These are phyloP conservation scores for Cnemophilus loriae DNA, from an alignment of 2,113 vertebrate species.

Conservation along the genomic window DNA sequence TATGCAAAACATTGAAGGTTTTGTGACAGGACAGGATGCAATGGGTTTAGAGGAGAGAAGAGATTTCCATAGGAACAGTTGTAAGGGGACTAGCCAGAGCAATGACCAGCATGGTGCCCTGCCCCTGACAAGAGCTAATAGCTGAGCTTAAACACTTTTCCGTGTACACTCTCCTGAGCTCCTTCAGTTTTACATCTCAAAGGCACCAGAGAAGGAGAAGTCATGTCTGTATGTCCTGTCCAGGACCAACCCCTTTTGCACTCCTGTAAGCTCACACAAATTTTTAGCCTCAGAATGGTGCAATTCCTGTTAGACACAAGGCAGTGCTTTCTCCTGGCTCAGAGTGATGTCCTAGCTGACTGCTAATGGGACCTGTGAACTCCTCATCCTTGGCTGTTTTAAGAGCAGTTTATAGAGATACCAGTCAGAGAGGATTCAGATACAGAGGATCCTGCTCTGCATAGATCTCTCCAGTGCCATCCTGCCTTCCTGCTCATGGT, in stretches of 20 bases:
- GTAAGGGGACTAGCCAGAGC: not conserved
- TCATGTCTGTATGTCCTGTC: not conserved
- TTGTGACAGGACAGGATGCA: not conserved
- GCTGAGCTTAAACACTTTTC: not conserved
- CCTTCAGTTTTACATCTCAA: not conserved
- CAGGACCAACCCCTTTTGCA: not conserved
- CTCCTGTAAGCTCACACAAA: not conserved
- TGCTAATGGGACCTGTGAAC: not conserved
- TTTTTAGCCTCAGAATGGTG: not conserved
- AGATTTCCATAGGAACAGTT: not conserved
- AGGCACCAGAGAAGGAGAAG: not conserved
- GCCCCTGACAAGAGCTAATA: not conserved
- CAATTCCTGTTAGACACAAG: not conserved
- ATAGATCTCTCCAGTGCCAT: not conserved
- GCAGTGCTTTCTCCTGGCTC: not conserved
- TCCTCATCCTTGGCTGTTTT: not conserved
- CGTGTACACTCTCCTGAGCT: not conserved
- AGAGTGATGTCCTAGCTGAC: not conserved
- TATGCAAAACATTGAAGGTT: not conserved
- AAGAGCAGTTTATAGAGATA: not conserved
- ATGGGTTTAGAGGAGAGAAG: not conserved
- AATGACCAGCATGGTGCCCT: not conserved
- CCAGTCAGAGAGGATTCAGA: not conserved
- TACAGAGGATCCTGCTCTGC: not conserved
- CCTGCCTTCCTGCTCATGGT: not conserved